These are phyloP conservation scores for Psettodes erumei DNA, from an alignment of 2,113 vertebrate species.

Conservation along the genomic window DNA sequence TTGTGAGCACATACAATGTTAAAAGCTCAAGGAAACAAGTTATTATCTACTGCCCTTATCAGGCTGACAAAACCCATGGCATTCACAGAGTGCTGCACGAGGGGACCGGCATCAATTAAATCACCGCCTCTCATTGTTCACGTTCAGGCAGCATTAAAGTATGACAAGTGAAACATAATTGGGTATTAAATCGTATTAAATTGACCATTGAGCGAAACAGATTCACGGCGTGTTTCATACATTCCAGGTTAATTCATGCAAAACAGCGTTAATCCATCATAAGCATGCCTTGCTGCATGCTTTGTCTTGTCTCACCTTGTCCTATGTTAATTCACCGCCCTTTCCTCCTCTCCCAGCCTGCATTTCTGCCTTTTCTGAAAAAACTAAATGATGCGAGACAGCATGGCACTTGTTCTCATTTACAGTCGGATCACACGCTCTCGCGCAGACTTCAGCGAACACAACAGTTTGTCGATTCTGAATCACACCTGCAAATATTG, in stretches of 20 bases:
- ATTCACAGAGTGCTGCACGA: constrained; percentile 41
- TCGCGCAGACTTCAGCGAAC: constrained; percentile 19
- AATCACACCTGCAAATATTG: constrained; percentile 58
- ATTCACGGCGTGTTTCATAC: constrained; percentile 71
- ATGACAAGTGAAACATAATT: constrained; percentile 79
- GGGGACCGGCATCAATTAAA: constrained; percentile 68
- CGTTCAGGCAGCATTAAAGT: constrained; percentile 56
- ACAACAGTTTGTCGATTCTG: constrained; percentile 45
- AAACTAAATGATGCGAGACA: not conserved
- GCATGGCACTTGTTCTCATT: constrained; percentile 19
- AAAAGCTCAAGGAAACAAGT: constrained; percentile 60
- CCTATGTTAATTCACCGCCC: constrained; percentile 29
- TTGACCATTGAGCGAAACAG: constrained; percentile 73
- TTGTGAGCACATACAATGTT: constrained; percentile 38
- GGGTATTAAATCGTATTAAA: constrained; percentile 78
- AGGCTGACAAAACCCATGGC: constrained; percentile 43
- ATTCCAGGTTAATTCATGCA: constrained; percentile 73
- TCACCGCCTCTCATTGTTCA: constrained; percentile 65
- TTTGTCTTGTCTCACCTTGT: constrained; percentile 37
- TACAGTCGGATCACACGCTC: constrained; percentile 33
- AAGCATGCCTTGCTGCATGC: constrained; percentile 32
- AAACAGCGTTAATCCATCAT: constrained; percentile 72
- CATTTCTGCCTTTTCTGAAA: not conserved
- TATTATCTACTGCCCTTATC: constrained; percentile 67
- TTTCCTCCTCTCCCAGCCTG: not conserved